Evolutionary conservation across 1,140 invertebrate genomes (phyloP).

Genomic region (Cotesia typhae): DNA sequence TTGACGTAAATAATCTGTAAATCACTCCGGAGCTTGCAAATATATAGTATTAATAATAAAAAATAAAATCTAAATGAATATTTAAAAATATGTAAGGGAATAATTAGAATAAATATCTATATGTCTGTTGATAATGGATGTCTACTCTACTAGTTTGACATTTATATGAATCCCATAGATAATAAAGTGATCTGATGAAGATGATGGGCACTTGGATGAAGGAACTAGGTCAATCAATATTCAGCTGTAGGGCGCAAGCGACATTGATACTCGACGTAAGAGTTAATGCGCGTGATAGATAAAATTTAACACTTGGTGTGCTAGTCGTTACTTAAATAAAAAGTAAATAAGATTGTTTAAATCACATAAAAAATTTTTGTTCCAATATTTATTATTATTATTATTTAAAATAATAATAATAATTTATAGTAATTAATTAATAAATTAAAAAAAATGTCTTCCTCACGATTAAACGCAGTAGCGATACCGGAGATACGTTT

Average conservation of each 20-base stretch:
- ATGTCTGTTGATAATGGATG: constrained; percentile 1
- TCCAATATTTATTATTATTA: too few relatives aligned
- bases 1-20: neutral
- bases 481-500: constrained; percentile 66
- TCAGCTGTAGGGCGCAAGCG: constrained; percentile 49
- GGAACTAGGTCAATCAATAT: constrained; percentile 66
- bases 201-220: constrained; percentile 26
- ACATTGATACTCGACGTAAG: constrained; percentile 41
- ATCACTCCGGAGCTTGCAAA: constrained; percentile 34
- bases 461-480: constrained; percentile 46
- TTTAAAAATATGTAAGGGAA: constrained; percentile 1
- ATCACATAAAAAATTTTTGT: too few relatives aligned
- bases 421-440: constrained; percentile 15
- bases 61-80: neutral
- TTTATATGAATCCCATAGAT: constrained; percentile 1
- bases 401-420: neutral
- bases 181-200: constrained; percentile 24
- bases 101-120: constrained; percentile 14
- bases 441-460: constrained; percentile 48
- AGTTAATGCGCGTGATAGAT: constrained; percentile 42
- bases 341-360: too few relatives aligned
- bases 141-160: neutral
- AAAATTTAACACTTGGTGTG: constrained; percentile 42
- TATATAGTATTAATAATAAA: constrained; percentile 19
- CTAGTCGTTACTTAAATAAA: too few relatives aligned